Base-by-base conservation (phyloP, 2,797 vertebrate species). In the Coccyzus lansbergi region DNA sequence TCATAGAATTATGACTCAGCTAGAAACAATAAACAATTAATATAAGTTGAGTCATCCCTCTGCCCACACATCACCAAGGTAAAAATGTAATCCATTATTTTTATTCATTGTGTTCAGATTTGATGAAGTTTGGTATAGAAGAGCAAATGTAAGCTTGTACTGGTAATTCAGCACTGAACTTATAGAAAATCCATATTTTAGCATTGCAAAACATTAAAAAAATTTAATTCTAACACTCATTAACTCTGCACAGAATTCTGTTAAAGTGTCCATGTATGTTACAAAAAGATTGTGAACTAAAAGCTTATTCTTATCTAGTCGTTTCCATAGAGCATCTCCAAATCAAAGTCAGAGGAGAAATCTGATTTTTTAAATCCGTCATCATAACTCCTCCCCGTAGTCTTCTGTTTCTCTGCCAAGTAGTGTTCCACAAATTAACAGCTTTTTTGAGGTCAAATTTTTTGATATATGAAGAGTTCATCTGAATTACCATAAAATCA, bases 401-500 rank as follows among this genome's bases (percentile, higher is more conserved):
- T 13, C 38, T 86, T 83, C 81, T 92, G 7, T 83, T 95, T 79
- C 59, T 95, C 59, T 79, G 71, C 42, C 67, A 94, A 80, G 92
- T 71, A 78, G 55, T 25, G 72, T 95, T 97, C 97, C 96, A 97
- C 75, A 97, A 94, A 59, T 84, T 69, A 81, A 97, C 94, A 62
- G 97, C 96, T 91, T 96, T 92, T 74, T 75, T 64, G 6, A 94
- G 95, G 74, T 97, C 95, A 96, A 97, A 95, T 29, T 85, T 91
- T 77, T 90, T 92, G 33, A 95, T 97, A 67, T 97, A 93, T 34
- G 97, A 95, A 89, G 96, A 97, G 89, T 97, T 97, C 96, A 97
- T n/a, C 75, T 97, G 97, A 91, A 97, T 97, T 72, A 94, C 44
- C 86, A 97, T 80, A 80, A 96, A 83, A 90, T 97, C 96, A 0